Conservation (phyloP, 2,888 invertebrate species). For the Nomada flava region DNA sequence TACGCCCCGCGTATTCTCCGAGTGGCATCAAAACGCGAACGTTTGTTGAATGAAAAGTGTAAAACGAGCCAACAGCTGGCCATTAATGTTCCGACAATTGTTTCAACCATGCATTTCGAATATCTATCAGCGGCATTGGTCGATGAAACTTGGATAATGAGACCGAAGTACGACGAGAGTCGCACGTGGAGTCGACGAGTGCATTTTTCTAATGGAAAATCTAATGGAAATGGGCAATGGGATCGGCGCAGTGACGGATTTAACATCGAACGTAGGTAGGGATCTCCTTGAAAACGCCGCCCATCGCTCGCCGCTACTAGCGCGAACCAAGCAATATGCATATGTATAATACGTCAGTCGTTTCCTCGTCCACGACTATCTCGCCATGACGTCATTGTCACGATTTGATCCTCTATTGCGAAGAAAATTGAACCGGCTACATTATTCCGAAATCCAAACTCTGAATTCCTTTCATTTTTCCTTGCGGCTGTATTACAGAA, state of each 20-base stretch:
- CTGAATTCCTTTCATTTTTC: background rate
- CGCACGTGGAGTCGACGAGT: too few relatives aligned
- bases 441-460: background rate
- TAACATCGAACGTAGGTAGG: constrained; percentile 55
- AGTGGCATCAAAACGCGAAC: too few relatives aligned
- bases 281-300: constrained; percentile 64
- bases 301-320: constrained; percentile 30
- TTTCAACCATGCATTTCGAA: too few relatives aligned
- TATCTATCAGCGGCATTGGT: too few relatives aligned
- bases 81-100: too few relatives aligned
- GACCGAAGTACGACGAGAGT: too few relatives aligned
- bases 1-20: background rate
- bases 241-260: constrained; percentile 33
- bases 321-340: constrained; percentile 14
- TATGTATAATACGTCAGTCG: constrained; percentile 46
- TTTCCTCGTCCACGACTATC: constrained; percentile 38
- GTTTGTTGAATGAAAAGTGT: too few relatives aligned
- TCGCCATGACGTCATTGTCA: constrained; percentile 44
- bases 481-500: background rate
- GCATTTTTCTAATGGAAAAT: background rate
- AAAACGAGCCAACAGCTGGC: too few relatives aligned
- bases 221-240: constrained; percentile 55
- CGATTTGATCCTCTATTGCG: background rate
- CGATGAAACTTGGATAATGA: too few relatives aligned
- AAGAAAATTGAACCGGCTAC: background rate